A percentile compares a stretch with the other conserved stretches of the same genome.
Evolutionary conservation across 2,888 invertebrate species (phyloP).

Genomic region (Eristalinus sepulchralis): DNA sequence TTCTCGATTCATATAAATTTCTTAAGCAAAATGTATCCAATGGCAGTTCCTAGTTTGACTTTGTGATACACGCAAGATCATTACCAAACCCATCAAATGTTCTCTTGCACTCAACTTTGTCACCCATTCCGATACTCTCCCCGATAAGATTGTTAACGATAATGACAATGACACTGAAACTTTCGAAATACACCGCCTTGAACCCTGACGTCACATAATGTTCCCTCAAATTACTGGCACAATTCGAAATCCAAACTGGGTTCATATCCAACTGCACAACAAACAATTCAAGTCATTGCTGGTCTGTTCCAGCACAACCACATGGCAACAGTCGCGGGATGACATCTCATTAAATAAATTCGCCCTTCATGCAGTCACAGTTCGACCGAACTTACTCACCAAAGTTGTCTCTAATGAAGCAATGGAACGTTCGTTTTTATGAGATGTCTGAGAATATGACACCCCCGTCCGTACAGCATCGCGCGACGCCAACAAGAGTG

Average conservation of each 20-base stretch:
- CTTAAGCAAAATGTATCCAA: no score
- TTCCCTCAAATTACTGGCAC: background rate
- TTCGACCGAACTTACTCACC: background rate
- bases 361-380: background rate
- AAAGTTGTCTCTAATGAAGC: background rate
- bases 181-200: background rate
- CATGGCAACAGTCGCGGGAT: background rate
- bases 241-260: background rate
- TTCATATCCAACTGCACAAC: background rate
- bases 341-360: conserved; percentile 1
- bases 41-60: no score
- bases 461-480: background rate
- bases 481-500: background rate
- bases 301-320: background rate
- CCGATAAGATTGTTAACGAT: background rate
- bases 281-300: background rate
- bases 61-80: background rate
- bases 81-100: background rate
- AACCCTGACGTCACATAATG: background rate
- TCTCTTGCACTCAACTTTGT: background rate
- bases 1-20: no score
- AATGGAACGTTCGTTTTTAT: background rate
- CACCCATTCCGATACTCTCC: background rate
- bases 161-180: background rate
- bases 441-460: background rate